These are phyloP conservation scores for Sesamia inferens DNA, from an alignment of 2,888 invertebrate species.

Conservation along the genomic window DNA sequence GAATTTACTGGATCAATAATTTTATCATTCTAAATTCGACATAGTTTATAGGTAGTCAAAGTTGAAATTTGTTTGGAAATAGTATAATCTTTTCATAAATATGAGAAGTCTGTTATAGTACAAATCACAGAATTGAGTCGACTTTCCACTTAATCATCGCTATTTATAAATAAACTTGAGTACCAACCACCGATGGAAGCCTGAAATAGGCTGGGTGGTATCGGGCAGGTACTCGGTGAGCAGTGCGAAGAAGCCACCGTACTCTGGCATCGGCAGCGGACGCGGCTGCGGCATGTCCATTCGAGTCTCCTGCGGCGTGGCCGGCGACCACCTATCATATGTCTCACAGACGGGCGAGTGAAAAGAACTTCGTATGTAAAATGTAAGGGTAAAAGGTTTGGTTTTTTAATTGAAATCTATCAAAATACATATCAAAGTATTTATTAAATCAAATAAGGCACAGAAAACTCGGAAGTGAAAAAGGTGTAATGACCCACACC, in stretches of 20 bases:
- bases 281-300: conserved; percentile 92
- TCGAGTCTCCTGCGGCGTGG: conserved; percentile 76
- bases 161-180: neutral
- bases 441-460: too few species aligned
- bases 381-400: too few species aligned
- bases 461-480: too few species aligned
- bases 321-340: too few species aligned
- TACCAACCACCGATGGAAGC: conserved; percentile 95
- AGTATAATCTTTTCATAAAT: neutral
- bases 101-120: neutral
- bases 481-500: too few species aligned
- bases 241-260: conserved; percentile 99
- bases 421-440: too few species aligned
- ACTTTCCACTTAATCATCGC: conserved; percentile 1
- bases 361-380: too few species aligned
- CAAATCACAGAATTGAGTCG: neutral
- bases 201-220: conserved; percentile 97
- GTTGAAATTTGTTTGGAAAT: neutral
- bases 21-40: conserved; percentile 8
- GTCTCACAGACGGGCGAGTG: too few species aligned
- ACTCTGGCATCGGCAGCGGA: conserved; percentile 99
- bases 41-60: neutral
- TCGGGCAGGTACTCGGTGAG: conserved; percentile 98
- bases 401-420: too few species aligned
- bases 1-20: too few species aligned